These are phyloP conservation scores for Oscheius sp. DNA, from an alignment of 1,140 invertebrate genomes.

Conservation along the genomic window DNA sequence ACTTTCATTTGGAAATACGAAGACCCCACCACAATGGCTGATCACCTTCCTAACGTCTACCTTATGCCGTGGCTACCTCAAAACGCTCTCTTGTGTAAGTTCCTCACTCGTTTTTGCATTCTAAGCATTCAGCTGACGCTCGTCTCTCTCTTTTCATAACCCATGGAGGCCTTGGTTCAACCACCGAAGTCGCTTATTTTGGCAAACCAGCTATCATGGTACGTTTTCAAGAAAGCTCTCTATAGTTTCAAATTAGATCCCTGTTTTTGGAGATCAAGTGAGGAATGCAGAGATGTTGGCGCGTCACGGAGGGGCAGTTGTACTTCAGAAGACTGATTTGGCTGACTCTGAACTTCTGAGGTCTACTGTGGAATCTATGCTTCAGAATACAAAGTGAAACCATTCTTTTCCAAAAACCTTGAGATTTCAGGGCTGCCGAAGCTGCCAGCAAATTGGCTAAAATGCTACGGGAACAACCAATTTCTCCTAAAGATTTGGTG, in stretches of 20 bases:
- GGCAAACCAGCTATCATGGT: slow-evolving; percentile 25
- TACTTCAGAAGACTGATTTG: slow-evolving; percentile 6
- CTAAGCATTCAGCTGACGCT: slow-evolving; percentile 16
- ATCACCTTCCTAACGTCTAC: slow-evolving; percentile 23
- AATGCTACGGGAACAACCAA: neutral
- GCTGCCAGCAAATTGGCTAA: neutral
- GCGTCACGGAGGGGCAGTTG: slow-evolving; percentile 13
- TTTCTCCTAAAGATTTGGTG: neutral
- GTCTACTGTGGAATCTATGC: neutral
- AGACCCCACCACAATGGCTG: slow-evolving; percentile 5
- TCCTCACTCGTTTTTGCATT: neutral
- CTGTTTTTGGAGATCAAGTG: slow-evolving; percentile 20
- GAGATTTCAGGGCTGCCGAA: neutral
- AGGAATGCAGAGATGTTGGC: slow-evolving; percentile 25
- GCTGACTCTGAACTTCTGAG: slow-evolving; percentile 5
- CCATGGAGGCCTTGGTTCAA: slow-evolving; percentile 30
- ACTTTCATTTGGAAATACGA: slow-evolving; percentile 41
- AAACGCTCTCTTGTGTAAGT: slow-evolving; percentile 6
- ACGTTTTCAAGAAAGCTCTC: too few relatives aligned
- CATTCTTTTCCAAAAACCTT: neutral
- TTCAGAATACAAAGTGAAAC: neutral
- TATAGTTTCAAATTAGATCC: slow-evolving; percentile 23
- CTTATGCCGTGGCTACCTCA: slow-evolving; percentile 24
- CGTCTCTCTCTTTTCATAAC: slow-evolving; percentile 27
- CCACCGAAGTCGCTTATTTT: slow-evolving; percentile 21